phyloP scores from a whole-genome alignment of 2,888 invertebrate species.

The Teleogryllus oceanicus region DNA sequence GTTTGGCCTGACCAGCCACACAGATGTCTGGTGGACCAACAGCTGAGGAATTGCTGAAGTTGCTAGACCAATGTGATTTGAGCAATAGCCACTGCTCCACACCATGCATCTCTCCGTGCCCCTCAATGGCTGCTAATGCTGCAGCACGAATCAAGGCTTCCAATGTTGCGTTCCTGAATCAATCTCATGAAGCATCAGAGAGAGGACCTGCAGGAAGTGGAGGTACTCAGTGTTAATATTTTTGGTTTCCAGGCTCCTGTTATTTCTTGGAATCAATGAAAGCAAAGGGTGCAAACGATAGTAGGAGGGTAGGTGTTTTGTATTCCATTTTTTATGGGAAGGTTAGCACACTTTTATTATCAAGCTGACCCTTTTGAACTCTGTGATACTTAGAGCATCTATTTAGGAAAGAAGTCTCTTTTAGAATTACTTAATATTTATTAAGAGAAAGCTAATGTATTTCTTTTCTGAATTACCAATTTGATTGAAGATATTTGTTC shows the following conservation, averaged over 20 bases:
- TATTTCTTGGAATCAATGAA: not conserved
- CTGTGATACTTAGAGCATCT: slow-evolving; percentile 11
- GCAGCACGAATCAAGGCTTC: slow-evolving; percentile 49
- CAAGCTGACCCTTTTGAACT: not conserved
- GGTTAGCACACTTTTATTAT: not conserved
- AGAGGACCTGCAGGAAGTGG: slow-evolving; percentile 18
- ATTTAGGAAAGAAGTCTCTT: not conserved
- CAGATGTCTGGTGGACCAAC: slow-evolving; percentile 83
- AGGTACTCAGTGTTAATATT: slow-evolving; percentile 19
- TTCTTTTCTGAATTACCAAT: not conserved
- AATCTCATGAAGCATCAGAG: slow-evolving; percentile 38
- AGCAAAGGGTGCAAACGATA: not conserved
- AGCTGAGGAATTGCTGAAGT: slow-evolving; percentile 82
- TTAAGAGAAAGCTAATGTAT: not conserved
- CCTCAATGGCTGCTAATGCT: slow-evolving; percentile 51
- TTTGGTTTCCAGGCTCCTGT: not conserved
- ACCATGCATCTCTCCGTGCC: slow-evolving; percentile 75
- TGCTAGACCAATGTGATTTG: slow-evolving; percentile 92
- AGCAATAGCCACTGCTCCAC: slow-evolving; percentile 73
- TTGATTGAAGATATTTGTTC: not conserved
- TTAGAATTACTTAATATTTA: not conserved
- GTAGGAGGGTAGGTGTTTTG: not conserved
- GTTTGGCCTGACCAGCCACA: slow-evolving; percentile 46
- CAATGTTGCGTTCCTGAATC: slow-evolving; percentile 44
- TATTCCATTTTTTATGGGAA: not conserved